Evolutionary conservation across 1,140 invertebrate species (phyloP).

Genomic region (Aradophagus sp.): DNA sequence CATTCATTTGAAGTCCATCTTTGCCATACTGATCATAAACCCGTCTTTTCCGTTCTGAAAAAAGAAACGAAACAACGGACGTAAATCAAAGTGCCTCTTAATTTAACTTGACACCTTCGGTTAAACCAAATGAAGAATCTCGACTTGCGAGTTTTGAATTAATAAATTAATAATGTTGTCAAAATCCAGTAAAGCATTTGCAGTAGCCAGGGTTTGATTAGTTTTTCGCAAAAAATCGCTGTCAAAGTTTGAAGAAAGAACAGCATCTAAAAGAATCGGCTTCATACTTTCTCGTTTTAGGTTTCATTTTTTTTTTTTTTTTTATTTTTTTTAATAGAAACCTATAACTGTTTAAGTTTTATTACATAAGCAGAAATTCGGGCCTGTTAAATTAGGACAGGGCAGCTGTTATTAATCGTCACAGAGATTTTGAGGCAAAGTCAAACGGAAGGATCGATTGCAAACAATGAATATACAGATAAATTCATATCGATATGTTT

Average conservation of each 20-base stretch:
- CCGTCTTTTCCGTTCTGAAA: slow-evolving; percentile 86
- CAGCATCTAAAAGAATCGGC: background rate
- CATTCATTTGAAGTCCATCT: slow-evolving; percentile 83
- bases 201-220: slow-evolving; percentile 32
- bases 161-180: slow-evolving; percentile 15
- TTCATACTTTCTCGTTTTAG: background rate
- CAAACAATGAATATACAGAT: too few species aligned
- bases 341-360: slow-evolving; percentile 5
- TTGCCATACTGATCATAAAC: slow-evolving; percentile 97
- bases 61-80: slow-evolving; percentile 6
- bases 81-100: too few species aligned
- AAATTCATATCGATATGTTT: too few species aligned
- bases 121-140: slow-evolving; percentile 18
- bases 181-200: slow-evolving; percentile 40
- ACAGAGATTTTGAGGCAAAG: too few species aligned
- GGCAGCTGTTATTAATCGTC: background rate
- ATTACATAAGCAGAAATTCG: background rate
- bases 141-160: slow-evolving; percentile 9
- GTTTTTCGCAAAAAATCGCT: slow-evolving; percentile 22
- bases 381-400: background rate
- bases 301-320: too few species aligned
- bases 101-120: too few species aligned
- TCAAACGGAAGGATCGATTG: too few species aligned
- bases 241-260: slow-evolving; percentile 7
- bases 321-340: slow-evolving; percentile 4